Conservation (phyloP, 1,140 invertebrate species). For the Lysiphlebus fabarum region DNA sequence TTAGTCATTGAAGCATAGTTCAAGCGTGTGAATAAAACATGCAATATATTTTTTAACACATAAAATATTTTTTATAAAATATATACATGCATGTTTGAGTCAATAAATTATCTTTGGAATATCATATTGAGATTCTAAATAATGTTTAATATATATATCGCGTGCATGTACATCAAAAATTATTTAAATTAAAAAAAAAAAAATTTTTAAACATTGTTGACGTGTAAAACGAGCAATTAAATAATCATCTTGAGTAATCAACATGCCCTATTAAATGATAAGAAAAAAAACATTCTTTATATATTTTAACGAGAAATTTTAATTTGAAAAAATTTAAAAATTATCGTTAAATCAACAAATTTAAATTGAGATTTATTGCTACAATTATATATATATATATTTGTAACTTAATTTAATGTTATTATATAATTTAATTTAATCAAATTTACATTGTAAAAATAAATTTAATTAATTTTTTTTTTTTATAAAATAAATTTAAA, state of each 20-base stretch:
- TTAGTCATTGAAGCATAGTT: constrained; percentile 11
- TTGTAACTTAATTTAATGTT: too few species aligned
- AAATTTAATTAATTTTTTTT: too few species aligned
- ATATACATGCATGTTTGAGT: background rate
- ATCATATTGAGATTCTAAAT: background rate
- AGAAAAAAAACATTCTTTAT: background rate
- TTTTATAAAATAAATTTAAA: too few species aligned
- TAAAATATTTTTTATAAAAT: background rate
- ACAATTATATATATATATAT: too few species aligned
- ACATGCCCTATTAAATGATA: constrained; percentile 15
- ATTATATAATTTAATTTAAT: too few species aligned
- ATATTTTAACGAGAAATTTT: too few species aligned
- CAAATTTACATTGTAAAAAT: too few species aligned
- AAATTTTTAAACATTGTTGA: background rate
- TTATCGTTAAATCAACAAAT: too few species aligned
- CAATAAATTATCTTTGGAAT: background rate
- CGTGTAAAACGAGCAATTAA: constrained; percentile 18
- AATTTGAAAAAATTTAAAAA: too few species aligned
- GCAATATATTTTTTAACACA: constrained; percentile 8
- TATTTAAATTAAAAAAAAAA: background rate
- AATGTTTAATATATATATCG: background rate
- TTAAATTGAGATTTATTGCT: too few species aligned
- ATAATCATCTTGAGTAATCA: constrained; percentile 12
- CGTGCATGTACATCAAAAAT: too few species aligned
- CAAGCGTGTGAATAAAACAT: constrained; percentile 5